Evolutionary conservation across 1,140 invertebrate genomes (phyloP), one percentile per base, ranked within the genome.

Genomic region (Drosophila ambigua): DNA sequence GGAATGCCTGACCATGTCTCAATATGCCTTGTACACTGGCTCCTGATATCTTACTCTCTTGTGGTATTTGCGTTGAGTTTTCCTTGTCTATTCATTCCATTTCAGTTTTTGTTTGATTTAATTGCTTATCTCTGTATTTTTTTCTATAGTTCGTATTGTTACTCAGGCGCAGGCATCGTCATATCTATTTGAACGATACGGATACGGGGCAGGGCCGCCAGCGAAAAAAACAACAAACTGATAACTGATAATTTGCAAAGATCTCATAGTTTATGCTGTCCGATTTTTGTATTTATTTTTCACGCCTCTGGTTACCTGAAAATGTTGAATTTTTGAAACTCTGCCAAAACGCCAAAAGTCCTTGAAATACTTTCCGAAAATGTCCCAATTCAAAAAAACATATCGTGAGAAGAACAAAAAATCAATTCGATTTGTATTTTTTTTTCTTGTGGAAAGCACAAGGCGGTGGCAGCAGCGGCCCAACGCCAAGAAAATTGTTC

Each of bases 311-410:
- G 35, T 82, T 84, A 83, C 69, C 79, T 83, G 75, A 58, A 20
- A 11, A 55, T 43, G 49, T 28, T 45, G 28, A 50, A 69, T 54
- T 85, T 26, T 87, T 87, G 82, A 87, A 67, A 28, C 41, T 31
- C 43, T 87, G 81, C 81, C 81, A 85, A 84, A 28, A 48, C 79
- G 62, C 58, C 66, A 67, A 59, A 7, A 75, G 77, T 85, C 81
- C 81, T 85, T 85, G 81, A 85, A 87, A 84, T 87, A 81, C 61
- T 87, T 84, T 84, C 46, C 55, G 20, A 59, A 75, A 75, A 75
- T 52, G 54, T 62, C 46, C 61, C 24, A 75, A 75, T 73, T 67
- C 62, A 80, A 77, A 79, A 63, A 63, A 54, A 2, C 39, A 54
- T 71, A 74, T 71, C 60, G 58, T 64, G 55, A 73, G 69, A 55